Evolutionary conservation across 1,140 invertebrate species (phyloP).

Genomic region (Zaprionus tsacasi): DNA sequence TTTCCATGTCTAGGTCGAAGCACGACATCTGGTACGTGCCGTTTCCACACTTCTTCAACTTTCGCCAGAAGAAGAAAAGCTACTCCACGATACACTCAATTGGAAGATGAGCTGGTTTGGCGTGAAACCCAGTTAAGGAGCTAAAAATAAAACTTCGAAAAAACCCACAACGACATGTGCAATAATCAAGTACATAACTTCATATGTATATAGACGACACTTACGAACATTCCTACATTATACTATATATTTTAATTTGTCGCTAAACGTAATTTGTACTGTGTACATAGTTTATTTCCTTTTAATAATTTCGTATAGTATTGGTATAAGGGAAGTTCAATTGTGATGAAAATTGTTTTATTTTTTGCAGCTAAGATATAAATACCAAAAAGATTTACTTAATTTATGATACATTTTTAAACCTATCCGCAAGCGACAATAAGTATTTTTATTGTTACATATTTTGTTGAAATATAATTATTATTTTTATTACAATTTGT

Average conservation of each 20-base stretch:
- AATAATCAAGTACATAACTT: conserved; percentile 32
- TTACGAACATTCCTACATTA: conserved; percentile 27
- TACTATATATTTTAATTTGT: conserved; percentile 26
- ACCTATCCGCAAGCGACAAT: conserved; percentile 1
- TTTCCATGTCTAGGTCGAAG: conserved; percentile 86
- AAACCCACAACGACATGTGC: conserved; percentile 21
- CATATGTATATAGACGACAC: conserved; percentile 33
- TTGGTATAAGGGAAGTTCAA: neutral
- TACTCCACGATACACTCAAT: conserved; percentile 94
- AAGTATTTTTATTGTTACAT: conserved; percentile 19
- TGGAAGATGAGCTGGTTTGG: conserved; percentile 96
- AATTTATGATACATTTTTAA: neutral
- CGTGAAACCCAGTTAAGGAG: conserved; percentile 86
- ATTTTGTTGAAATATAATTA: conserved; percentile 9
- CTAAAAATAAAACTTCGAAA: conserved; percentile 58
- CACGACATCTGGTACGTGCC: conserved; percentile 94
- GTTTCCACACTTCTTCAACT: conserved; percentile 93
- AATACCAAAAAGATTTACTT: conserved; percentile 10
- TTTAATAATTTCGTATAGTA: conserved; percentile 16
- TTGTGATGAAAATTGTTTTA: conserved; percentile 22
- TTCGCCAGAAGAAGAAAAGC: conserved; percentile 93
- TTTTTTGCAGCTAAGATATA: conserved; percentile 21
- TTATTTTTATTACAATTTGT: neutral
- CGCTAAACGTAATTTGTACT: conserved; percentile 32
- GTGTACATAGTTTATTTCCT: conserved; percentile 41